These are phyloP conservation scores for Polydrusus cervinus DNA, from an alignment of 2,888 invertebrate genomes.

Conservation along the genomic window DNA sequence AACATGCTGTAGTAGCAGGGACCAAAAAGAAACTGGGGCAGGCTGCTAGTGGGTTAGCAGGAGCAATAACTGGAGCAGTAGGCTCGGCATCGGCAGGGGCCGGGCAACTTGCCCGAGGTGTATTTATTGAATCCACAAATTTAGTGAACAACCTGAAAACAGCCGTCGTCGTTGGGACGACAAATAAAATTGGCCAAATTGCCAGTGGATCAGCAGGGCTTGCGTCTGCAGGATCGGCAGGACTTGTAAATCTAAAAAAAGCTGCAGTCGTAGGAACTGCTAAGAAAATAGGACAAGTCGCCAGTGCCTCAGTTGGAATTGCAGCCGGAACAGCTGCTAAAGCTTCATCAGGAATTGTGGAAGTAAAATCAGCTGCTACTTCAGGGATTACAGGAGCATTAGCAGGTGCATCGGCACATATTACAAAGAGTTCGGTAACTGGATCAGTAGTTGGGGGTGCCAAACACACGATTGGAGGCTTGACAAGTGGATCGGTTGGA, in stretches of 20 bases:
- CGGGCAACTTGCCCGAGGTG: slow-evolving; percentile 70
- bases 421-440: background rate
- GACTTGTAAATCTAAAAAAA: slow-evolving; percentile 47
- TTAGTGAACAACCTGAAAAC: slow-evolving; percentile 58
- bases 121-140: slow-evolving; percentile 55
- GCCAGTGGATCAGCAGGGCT: slow-evolving; percentile 74
- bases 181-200: slow-evolving; percentile 74
- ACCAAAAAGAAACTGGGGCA: slow-evolving; percentile 74
- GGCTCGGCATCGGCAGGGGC: slow-evolving; percentile 69
- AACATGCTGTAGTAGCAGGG: slow-evolving; percentile 66
- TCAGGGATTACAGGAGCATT: slow-evolving; percentile 14
- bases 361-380: slow-evolving; percentile 31
- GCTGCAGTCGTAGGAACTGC: slow-evolving; percentile 32
- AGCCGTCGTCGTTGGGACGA: slow-evolving; percentile 69
- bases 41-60: slow-evolving; percentile 75
- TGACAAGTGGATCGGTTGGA: background rate
- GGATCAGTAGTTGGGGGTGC: background rate
- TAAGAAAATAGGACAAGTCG: slow-evolving; percentile 15
- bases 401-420: slow-evolving; percentile 6
- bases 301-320: slow-evolving; percentile 5
- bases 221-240: slow-evolving; percentile 9
- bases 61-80: slow-evolving; percentile 62
- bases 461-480: slow-evolving; percentile 2
- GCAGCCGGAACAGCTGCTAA: slow-evolving; percentile 22
- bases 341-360: slow-evolving; percentile 25